Evolutionary conservation across 2,888 invertebrate species (phyloP).

Genomic region (Villa cingulata): DNA sequence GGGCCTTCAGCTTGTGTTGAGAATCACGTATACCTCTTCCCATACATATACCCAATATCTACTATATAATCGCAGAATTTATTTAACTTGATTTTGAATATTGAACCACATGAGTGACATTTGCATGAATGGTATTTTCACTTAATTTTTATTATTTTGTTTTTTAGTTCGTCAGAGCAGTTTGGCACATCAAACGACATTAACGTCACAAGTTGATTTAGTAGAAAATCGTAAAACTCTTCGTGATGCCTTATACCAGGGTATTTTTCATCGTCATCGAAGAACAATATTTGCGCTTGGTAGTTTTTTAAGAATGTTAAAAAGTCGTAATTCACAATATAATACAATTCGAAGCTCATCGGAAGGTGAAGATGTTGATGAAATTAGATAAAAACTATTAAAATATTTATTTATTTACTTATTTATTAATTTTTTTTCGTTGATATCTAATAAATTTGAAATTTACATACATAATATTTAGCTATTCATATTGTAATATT

Average conservation of each 20-base stretch:
- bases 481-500: no score
- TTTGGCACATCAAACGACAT: neutral
- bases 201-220: conserved; percentile 42
- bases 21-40: no score
- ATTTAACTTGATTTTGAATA: no score
- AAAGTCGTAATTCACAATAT: conserved; percentile 61
- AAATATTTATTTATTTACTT: no score
- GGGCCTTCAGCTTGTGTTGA: no score
- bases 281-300: conserved; percentile 63
- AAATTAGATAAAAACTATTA: conserved; percentile 34
- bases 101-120: no score
- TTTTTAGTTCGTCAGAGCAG: neutral
- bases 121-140: no score
- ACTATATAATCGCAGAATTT: no score
- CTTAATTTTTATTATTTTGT: conserved; percentile 16
- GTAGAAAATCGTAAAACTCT: conserved; percentile 55
- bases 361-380: conserved; percentile 35
- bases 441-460: no score
- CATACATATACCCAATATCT: no score
- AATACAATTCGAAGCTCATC: conserved; percentile 51
- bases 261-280: conserved; percentile 62
- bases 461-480: no score
- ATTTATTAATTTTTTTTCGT: no score
- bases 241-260: conserved; percentile 60
- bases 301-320: conserved; percentile 59